These are phyloP conservation scores for Catagonus wagneri DNA, from an alignment of 2,113 vertebrate species.

Conservation along the genomic window DNA sequence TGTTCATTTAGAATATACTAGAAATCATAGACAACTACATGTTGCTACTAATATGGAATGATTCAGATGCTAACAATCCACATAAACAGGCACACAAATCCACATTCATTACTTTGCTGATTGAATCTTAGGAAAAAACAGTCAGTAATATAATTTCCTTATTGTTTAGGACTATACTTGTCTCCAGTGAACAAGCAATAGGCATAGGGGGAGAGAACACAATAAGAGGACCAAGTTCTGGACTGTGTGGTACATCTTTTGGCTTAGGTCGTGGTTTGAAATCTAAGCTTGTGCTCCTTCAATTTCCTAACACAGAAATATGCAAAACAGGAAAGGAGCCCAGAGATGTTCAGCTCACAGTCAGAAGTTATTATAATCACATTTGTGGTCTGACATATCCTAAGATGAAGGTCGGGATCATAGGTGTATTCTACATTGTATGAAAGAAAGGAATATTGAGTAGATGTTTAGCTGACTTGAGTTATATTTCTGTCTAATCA, in stretches of 20 bases:
- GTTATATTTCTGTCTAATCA: neutral
- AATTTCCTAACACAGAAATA: neutral
- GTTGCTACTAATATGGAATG: neutral
- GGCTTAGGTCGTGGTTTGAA: neutral
- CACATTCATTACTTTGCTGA: neutral
- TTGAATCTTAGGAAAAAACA: neutral
- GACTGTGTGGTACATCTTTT: neutral
- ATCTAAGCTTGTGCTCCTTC: neutral
- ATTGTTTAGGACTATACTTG: neutral
- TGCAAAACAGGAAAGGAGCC: neutral
- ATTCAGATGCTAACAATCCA: neutral
- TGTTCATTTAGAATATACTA: neutral
- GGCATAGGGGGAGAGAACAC: neutral
- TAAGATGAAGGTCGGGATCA: neutral
- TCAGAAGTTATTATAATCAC: neutral
- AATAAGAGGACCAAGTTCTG: neutral
- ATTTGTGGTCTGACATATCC: neutral
- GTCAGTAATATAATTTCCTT: neutral
- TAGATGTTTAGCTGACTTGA: neutral
- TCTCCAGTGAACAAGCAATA: neutral
- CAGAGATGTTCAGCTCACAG: neutral
- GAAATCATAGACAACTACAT: neutral
- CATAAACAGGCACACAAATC: neutral
- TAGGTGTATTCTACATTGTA: neutral
- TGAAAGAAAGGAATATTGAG: neutral